A percentile compares a stretch with the other conserved stretches of the same genome.
Conservation (phyloP, 2,797 vertebrate genomes). For the Sebastes miniatus region DNA sequence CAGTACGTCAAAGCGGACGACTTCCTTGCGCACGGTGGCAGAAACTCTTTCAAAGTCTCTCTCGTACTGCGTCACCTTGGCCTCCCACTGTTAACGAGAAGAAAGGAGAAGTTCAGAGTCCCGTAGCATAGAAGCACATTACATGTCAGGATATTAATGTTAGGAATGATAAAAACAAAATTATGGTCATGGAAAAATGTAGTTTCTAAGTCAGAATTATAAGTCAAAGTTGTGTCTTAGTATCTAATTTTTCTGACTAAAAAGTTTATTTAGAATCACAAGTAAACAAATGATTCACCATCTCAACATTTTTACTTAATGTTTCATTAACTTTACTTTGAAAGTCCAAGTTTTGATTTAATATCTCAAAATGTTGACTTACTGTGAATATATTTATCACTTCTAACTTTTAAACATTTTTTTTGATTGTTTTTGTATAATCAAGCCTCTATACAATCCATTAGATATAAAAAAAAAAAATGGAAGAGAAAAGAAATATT, state of each 20-base stretch:
- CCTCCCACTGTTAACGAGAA: slow-evolving; percentile 88
- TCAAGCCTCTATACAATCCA: background rate
- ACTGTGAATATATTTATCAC: background rate
- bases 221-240: background rate
- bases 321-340: background rate
- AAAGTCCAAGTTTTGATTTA: background rate
- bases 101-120: background rate
- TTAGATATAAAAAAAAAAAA: too few relatives aligned
- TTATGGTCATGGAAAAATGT: background rate
- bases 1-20: slow-evolving; percentile 93
- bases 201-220: background rate
- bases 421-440: background rate
- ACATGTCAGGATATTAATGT: too few relatives aligned
- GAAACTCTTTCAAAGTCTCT: slow-evolving; percentile 96
- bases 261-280: background rate
- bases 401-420: background rate
- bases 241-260: background rate
- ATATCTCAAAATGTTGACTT: background rate
- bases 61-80: slow-evolving; percentile 94
- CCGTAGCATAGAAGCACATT: background rate
- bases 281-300: background rate
- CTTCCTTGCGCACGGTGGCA: slow-evolving; percentile 92
- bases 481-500: too few relatives aligned
- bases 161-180: background rate
- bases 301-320: background rate